phyloP scores from a whole-genome alignment of 2,797 vertebrate species.

The Malacoraja senta region DNA sequence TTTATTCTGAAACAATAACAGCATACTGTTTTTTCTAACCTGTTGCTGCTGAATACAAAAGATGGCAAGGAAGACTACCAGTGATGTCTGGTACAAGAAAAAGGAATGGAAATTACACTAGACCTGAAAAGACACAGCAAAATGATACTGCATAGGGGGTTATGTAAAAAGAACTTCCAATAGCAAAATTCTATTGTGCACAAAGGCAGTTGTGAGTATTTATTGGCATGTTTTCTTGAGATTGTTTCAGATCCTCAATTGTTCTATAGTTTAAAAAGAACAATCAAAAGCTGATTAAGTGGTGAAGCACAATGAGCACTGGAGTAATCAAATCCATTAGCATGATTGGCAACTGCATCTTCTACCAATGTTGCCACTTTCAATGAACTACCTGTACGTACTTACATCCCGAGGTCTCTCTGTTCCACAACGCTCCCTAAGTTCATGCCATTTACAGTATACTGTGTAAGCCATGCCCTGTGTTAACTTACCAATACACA shows the following conservation, averaged over 20 bases:
- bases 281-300: conserved; percentile 31
- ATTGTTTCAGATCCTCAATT: background rate
- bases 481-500: too few relatives aligned
- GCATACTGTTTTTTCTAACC: background rate
- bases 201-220: background rate
- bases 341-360: conserved; percentile 1
- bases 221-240: background rate
- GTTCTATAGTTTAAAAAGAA: background rate
- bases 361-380: too few relatives aligned
- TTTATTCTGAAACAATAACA: conserved; percentile 12
- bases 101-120: too few relatives aligned
- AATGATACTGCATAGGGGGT: too few relatives aligned
- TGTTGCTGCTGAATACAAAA: background rate
- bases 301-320: background rate
- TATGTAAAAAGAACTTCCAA: too few relatives aligned
- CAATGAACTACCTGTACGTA: too few relatives aligned
- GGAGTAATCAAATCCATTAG: background rate
- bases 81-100: background rate
- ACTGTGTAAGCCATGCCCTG: too few relatives aligned
- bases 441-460: too few relatives aligned
- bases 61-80: background rate
- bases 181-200: too few relatives aligned
- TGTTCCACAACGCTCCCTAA: too few relatives aligned
- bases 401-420: background rate
- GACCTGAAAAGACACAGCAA: too few relatives aligned